Evolutionary conservation across 2,797 vertebrate species (phyloP).

Genomic region (Scolopax rusticola): DNA sequence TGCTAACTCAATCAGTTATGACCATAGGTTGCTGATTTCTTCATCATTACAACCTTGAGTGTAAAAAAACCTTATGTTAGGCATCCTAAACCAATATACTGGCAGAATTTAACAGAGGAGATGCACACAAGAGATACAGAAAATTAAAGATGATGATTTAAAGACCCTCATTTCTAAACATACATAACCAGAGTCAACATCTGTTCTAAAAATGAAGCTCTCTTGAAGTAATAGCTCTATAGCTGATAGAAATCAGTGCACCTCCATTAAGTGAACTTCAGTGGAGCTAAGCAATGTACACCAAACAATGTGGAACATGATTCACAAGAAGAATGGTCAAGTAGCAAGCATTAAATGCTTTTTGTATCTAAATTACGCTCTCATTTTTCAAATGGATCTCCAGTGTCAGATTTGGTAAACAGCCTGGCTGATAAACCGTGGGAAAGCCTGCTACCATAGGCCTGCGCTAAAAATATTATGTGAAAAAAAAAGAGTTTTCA

Average conservation of each 20-base stretch:
- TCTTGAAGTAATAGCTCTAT: background rate
- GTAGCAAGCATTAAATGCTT: background rate
- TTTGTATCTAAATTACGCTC: background rate
- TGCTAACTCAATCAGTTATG: background rate
- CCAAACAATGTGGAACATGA: background rate
- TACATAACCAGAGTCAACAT: background rate
- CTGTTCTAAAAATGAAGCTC: background rate
- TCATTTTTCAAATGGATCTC: background rate
- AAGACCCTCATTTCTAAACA: background rate
- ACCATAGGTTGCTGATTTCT: background rate
- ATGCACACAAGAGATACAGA: background rate
- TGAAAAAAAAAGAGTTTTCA: background rate
- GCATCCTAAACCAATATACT: too few relatives aligned
- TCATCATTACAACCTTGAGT: background rate
- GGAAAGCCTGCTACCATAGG: background rate
- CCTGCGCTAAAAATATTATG: fast-evolving
- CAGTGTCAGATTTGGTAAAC: background rate
- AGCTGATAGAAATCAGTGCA: background rate
- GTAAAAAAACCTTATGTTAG: too few relatives aligned
- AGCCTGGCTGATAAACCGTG: background rate
- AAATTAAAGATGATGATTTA: background rate
- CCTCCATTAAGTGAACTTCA: background rate
- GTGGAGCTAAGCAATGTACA: background rate
- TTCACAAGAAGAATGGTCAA: background rate
- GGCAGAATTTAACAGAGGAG: background rate